Evolutionary conservation across 1,140 invertebrate genomes (phyloP).

Genomic region (Anthonomus grandis): DNA sequence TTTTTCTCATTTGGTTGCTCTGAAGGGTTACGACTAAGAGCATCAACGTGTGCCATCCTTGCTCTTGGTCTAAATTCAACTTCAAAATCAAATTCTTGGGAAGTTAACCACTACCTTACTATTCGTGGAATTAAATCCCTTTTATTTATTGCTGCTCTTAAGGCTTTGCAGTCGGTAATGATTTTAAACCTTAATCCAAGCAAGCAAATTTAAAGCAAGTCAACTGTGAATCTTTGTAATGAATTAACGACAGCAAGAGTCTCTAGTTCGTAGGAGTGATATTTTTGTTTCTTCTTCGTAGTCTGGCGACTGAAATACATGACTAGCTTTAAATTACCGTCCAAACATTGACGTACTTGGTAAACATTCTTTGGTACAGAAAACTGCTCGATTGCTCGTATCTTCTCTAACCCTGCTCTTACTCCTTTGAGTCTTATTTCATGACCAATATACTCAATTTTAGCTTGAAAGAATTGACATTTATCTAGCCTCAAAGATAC

Average conservation of each 20-base stretch:
- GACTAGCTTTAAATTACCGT: not conserved
- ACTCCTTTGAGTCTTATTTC: not conserved
- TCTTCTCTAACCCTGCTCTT: not conserved
- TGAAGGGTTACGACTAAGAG: not conserved
- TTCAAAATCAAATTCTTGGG: not conserved
- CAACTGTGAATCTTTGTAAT: no score
- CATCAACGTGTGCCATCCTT: not conserved
- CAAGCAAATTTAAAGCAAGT: not conserved
- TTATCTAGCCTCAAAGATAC: not conserved
- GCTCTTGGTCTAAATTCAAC: not conserved
- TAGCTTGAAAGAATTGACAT: not conserved
- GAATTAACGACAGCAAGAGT: no score
- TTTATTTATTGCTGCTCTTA: not conserved
- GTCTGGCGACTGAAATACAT: not conserved
- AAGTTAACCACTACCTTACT: not conserved
- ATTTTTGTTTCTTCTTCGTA: not conserved
- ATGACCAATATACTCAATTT: not conserved
- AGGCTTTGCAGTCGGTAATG: not conserved
- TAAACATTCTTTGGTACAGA: no score
- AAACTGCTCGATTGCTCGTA: no score
- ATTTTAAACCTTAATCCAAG: constrained; percentile 2
- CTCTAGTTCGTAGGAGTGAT: no score
- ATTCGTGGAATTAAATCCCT: not conserved
- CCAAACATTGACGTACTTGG: not conserved
- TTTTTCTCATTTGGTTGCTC: not conserved